Evolutionary conservation across 2,797 vertebrate species (phyloP), one percentile per base, ranked within the genome.

Genomic region (Tenualosa thibaudeaui): DNA sequence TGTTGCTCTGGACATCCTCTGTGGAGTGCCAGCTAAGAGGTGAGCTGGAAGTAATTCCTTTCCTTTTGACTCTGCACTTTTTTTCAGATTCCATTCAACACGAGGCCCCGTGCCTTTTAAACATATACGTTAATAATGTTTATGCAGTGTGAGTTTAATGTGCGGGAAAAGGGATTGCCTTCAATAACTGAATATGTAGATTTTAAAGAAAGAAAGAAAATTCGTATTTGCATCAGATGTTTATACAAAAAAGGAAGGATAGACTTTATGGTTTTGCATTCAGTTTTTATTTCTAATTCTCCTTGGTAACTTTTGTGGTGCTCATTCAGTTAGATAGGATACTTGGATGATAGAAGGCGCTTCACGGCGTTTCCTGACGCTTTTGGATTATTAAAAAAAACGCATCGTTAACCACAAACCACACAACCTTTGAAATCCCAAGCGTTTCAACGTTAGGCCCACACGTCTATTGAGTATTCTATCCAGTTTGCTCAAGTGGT

Each of bases 21-120:
- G 94, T 88, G 50, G 90, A 84, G 78, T 51, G 94, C 87, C 95
- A 96, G 91, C 95, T 94, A 86, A 94, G 94, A 96, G 96, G 96
- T 96, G 94, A 96, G 95, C 81, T 62, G 82, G 9, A 81, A 54
- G 3, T 88, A 87, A 86, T 87, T 19, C 26, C 81, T 78, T 83
- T 84, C 9, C 84, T 88, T 31, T 85, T 82, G 78, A 87, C 68
- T 84, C 84, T 78, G 81, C 84, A 84, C 51, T 88, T 89, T 87
- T 87, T 81, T 31, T 87, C 58, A 43, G 49, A 78, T 40, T 82
- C 50, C 58, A 62, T 60, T 85, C 46, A 60, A 58, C 85, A 84
- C 75, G 83, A 82, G 87, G 86, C 82, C 81, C 54, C 75, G 9
- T 51, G 78, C 19, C 31, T 31, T 82, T 51, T 37, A 81, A 84